phyloP scores from a whole-genome alignment of 2,797 vertebrate genomes.

The Podarcis lilfordi region DNA sequence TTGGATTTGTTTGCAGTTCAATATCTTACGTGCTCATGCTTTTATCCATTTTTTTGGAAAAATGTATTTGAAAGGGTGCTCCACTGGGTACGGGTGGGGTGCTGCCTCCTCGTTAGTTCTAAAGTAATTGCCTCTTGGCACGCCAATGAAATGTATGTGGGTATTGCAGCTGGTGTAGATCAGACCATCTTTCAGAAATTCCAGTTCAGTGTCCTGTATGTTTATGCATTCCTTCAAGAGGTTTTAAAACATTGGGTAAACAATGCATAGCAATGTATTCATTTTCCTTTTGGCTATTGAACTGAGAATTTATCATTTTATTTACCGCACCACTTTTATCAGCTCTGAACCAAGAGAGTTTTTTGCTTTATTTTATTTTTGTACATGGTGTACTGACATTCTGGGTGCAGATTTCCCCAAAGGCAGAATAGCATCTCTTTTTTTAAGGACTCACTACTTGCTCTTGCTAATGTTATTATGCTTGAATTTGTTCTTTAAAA shows the following conservation, averaged over 20 bases:
- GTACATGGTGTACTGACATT: neutral
- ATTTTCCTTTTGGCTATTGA: constrained; percentile 67
- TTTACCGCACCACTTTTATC: too few species aligned
- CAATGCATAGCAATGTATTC: constrained; percentile 44
- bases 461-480: neutral
- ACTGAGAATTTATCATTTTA: neutral
- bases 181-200: neutral
- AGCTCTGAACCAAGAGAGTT: neutral
- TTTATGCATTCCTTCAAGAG: neutral
- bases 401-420: neutral
- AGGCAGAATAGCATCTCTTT: neutral
- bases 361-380: neutral
- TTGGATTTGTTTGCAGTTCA: neutral
- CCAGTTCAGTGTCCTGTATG: neutral
- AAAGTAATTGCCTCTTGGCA: neutral
- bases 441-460: neutral
- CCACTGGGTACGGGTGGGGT: neutral
- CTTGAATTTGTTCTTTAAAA: neutral
- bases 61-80: neutral
- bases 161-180: neutral
- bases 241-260: neutral
- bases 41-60: neutral
- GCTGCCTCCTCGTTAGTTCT: constrained; percentile 37
- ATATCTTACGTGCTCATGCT: neutral
- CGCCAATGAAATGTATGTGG: neutral